These are phyloP conservation scores for Falco novaeseelandiae DNA, from an alignment of 2,797 vertebrate species.

Conservation along the genomic window DNA sequence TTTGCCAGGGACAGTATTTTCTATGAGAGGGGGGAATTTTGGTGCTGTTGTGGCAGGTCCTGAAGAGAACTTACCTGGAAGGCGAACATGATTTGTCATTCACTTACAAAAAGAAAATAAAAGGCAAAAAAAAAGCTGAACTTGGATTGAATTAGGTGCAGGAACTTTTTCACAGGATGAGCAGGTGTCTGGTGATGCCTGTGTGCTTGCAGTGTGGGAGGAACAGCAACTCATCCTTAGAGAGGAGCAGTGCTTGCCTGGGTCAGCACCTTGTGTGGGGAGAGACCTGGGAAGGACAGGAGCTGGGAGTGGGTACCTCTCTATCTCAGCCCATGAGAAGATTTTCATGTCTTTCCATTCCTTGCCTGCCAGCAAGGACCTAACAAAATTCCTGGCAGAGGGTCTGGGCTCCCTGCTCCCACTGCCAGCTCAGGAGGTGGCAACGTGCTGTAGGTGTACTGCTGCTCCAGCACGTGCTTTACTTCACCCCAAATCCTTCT, in stretches of 20 bases:
- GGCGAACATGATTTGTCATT: background rate
- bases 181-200: background rate
- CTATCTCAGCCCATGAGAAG: background rate
- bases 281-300: background rate
- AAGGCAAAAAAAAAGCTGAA: background rate
- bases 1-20: background rate
- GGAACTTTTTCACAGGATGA: background rate
- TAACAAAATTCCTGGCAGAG: background rate
- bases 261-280: background rate
- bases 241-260: background rate
- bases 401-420: background rate
- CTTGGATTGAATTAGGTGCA: background rate
- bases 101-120: background rate
- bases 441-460: rapidly evolving
- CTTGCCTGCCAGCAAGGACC: background rate
- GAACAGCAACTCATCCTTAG: background rate
- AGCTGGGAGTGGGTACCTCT: background rate
- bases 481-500: background rate
- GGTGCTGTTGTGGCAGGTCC: background rate
- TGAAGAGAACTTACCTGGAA: background rate
- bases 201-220: background rate
- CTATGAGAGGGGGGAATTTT: background rate
- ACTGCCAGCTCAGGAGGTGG: background rate
- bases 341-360: background rate
- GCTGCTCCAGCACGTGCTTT: rapidly evolving